Conservation (phyloP, 2,888 invertebrate species). For the Dichetophora obliterata region DNA sequence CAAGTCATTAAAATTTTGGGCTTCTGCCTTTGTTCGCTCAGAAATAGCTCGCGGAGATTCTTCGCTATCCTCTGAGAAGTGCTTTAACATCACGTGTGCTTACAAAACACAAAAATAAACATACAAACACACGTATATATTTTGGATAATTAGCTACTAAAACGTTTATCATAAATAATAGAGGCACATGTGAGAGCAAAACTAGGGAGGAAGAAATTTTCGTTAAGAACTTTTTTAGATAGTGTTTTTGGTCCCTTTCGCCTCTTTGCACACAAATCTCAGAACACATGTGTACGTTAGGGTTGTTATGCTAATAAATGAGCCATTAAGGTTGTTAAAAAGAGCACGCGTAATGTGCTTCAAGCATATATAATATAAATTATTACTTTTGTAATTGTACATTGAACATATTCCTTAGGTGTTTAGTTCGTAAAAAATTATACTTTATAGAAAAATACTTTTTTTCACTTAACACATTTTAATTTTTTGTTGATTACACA, state of each 20-base stretch:
- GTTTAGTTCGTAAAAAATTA: no score
- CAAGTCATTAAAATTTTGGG: constrained; percentile 20
- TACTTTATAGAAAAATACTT: neutral
- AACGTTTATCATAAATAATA: constrained; percentile 65
- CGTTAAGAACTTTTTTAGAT: neutral
- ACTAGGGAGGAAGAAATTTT: neutral
- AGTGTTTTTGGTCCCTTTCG: neutral
- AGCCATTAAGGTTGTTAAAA: constrained; percentile 21
- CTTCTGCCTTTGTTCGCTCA: constrained; percentile 12
- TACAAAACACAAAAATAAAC: constrained; percentile 34
- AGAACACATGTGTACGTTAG: constrained; percentile 50
- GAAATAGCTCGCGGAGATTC: constrained; percentile 12
- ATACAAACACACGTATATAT: constrained; percentile 54
- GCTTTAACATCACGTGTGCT: constrained; percentile 13
- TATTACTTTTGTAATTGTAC: constrained; percentile 65
- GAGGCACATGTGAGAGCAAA: constrained; percentile 62
- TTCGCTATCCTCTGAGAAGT: neutral
- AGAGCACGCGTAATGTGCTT: constrained; percentile 50
- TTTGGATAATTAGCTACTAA: constrained; percentile 68
- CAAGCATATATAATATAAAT: constrained; percentile 64
- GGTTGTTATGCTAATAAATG: constrained; percentile 48
- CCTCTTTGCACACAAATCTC: constrained; percentile 42
- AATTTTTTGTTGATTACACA: no score
- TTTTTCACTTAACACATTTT: no score
- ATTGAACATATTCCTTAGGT: constrained; percentile 1